A percentile compares a stretch with the other conserved stretches of the same genome.
Conservation (phyloP, 1,140 invertebrate genomes). For the Camponotus pennsylvanicus region DNA sequence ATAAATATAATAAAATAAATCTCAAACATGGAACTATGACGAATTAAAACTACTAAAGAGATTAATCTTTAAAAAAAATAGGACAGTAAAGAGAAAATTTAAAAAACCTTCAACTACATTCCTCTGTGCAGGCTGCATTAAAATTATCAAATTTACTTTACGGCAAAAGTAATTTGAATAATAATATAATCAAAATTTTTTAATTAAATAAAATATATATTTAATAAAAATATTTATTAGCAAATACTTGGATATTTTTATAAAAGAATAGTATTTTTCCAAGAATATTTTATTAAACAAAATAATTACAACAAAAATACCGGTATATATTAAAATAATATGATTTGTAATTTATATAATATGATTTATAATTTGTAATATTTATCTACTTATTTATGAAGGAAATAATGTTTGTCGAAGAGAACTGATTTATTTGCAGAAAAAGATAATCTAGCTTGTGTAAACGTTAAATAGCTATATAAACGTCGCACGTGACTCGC, state of each 20-base stretch:
- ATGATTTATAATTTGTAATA: not conserved
- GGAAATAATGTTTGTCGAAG: not conserved
- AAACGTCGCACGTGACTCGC: constrained; percentile 12
- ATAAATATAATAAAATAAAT: not conserved
- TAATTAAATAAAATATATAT: not conserved
- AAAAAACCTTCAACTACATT: not conserved
- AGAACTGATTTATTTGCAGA: not conserved
- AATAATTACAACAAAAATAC: too few relatives aligned
- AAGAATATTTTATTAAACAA: too few relatives aligned
- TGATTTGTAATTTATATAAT: not conserved
- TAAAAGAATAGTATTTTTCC: too few relatives aligned
- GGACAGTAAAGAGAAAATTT: not conserved
- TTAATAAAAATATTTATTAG: too few relatives aligned
- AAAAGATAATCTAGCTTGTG: constrained; percentile 11
- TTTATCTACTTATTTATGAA: too few relatives aligned
- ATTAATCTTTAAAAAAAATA: not conserved
- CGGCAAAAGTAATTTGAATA: not conserved
- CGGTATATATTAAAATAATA: too few relatives aligned
- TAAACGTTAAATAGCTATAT: constrained; percentile 17
- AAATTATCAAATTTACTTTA: not conserved
- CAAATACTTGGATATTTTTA: too few relatives aligned
- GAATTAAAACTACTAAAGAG: not conserved
- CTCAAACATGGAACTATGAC: too few relatives aligned
- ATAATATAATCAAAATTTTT: not conserved
- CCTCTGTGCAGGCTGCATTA: too few relatives aligned